These are phyloP conservation scores for Archips xylosteana DNA, from an alignment of 2,888 invertebrate genomes.

Conservation along the genomic window DNA sequence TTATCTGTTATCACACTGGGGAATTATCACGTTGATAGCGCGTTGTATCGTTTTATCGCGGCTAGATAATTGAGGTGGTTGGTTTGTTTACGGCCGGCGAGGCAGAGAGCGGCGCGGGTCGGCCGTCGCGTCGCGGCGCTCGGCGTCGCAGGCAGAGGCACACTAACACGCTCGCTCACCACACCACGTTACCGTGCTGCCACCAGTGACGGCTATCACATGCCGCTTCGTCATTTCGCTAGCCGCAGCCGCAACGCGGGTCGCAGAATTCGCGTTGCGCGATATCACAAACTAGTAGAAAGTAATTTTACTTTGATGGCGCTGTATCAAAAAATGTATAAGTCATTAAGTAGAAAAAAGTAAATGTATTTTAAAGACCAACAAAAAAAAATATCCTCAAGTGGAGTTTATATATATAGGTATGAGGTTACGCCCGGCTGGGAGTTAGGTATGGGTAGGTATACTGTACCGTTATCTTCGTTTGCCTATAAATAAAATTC, in stretches of 20 bases:
- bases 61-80: conserved; percentile 70
- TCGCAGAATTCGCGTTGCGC: too few species aligned
- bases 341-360: too few species aligned
- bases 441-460: too few species aligned
- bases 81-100: conserved; percentile 71
- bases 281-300: too few species aligned
- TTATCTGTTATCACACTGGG: conserved; percentile 81
- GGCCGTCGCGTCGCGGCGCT: conserved; percentile 57
- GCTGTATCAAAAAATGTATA: too few species aligned
- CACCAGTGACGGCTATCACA: conserved; percentile 45
- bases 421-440: too few species aligned
- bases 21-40: conserved; percentile 78
- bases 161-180: conserved; percentile 56
- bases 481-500: background rate
- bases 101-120: conserved; percentile 19
- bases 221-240: conserved; percentile 34
- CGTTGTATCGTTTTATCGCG: conserved; percentile 75
- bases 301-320: too few species aligned
- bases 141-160: conserved; percentile 66
- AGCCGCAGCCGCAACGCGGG: conserved; percentile 10
- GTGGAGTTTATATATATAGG: too few species aligned
- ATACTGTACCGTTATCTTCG: too few species aligned
- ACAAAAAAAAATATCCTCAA: too few species aligned
- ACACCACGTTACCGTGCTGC: conserved; percentile 28
- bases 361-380: too few species aligned